Conservation (phyloP, 2,888 invertebrate species). For the Metacarcinus magister region DNA sequence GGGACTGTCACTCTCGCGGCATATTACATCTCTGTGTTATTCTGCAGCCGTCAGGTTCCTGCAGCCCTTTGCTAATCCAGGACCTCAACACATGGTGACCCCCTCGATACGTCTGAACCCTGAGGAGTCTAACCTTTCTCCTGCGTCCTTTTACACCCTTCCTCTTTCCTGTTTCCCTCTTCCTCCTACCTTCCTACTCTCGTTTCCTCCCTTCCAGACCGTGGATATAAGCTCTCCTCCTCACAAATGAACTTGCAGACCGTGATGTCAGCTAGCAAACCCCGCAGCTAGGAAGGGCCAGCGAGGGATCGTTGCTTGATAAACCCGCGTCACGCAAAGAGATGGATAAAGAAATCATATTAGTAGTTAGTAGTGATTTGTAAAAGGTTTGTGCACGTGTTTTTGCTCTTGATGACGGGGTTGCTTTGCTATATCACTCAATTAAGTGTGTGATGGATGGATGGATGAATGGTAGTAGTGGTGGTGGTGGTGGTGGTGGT, state of each 20-base stretch:
- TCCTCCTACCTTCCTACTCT: not conserved
- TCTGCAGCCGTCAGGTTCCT: not conserved
- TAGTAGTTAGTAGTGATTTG: not conserved
- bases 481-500: not conserved
- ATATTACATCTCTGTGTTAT: conserved; percentile 9
- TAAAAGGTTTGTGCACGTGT: not conserved
- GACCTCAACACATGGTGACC: not conserved
- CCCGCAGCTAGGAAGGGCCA: not conserved
- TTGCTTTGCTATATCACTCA: not conserved
- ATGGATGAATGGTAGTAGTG: not conserved
- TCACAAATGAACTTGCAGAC: conserved; percentile 5
- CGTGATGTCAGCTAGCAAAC: not conserved
- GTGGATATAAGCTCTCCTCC: not conserved
- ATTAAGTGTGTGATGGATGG: not conserved
- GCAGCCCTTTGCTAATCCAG: not conserved
- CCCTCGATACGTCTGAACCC: not conserved
- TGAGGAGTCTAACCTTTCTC: not conserved
- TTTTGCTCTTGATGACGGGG: not conserved
- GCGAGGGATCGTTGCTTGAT: not conserved
- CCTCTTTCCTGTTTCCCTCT: not conserved
- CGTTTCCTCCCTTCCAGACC: not conserved
- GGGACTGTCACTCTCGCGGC: conserved; percentile 17
- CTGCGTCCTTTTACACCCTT: not conserved
- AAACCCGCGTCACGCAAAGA: not conserved
- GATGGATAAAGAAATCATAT: conserved; percentile 43